Conservation (phyloP, 2,113 vertebrate genomes). For the Eurypyga helias region DNA sequence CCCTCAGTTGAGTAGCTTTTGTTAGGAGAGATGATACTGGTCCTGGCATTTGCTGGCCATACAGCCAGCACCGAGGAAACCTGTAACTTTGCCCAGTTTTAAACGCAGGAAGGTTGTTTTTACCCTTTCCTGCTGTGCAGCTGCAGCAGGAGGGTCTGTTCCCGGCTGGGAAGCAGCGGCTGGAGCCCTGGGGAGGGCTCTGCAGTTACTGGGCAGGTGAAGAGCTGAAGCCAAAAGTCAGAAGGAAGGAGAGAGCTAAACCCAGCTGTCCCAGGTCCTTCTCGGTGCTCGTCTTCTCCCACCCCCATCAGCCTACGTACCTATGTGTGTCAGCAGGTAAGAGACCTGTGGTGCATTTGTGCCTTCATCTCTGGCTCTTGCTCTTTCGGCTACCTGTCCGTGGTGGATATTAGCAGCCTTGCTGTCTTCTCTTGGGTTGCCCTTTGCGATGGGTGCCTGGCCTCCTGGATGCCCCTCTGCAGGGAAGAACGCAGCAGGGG, state of each 20-base stretch:
- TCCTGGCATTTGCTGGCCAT: neutral
- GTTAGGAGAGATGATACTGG: conserved; percentile 12
- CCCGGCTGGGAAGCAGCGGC: neutral
- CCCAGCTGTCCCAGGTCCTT: neutral
- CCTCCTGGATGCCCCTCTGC: neutral
- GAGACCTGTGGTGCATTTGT: neutral
- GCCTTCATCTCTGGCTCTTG: neutral
- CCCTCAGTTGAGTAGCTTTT: neutral
- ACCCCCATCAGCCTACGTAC: neutral
- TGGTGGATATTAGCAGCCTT: neutral
- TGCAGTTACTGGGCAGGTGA: neutral
- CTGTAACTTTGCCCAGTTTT: neutral
- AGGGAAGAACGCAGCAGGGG: neutral
- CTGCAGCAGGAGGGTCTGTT: neutral
- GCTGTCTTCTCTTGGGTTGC: neutral
- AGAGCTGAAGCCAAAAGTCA: neutral
- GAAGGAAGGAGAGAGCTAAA: neutral
- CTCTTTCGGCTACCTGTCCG: neutral
- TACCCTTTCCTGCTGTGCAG: neutral
- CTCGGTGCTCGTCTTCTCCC: neutral
- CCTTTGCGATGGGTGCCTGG: neutral
- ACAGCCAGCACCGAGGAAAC: neutral
- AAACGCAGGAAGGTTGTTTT: neutral
- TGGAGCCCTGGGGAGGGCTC: neutral
- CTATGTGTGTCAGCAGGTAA: neutral